These are phyloP conservation scores for Prietella phreatophila DNA, from an alignment of 2,113 vertebrate species.

Conservation along the genomic window DNA sequence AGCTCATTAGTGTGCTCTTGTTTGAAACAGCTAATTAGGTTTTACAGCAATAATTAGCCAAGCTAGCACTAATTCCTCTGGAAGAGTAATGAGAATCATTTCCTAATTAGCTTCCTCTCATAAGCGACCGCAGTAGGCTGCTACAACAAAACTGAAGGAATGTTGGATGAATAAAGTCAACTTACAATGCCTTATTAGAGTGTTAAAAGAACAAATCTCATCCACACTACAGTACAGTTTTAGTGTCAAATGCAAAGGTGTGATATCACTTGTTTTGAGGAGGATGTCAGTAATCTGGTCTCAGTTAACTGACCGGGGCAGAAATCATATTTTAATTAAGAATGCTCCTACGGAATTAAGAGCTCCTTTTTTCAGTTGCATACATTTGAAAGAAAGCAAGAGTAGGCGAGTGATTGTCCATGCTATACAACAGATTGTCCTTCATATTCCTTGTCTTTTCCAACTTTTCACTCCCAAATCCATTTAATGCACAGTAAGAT, in stretches of 20 bases:
- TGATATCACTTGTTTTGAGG: neutral
- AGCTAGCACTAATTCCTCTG: conserved; percentile 97
- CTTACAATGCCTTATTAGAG: conserved; percentile 74
- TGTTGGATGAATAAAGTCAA: conserved; percentile 64
- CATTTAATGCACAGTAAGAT: conserved; percentile 77
- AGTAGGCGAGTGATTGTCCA: neutral
- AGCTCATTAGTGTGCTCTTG: conserved; percentile 97
- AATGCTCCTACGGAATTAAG: neutral
- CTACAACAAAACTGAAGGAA: conserved; percentile 73
- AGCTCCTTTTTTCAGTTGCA: neutral
- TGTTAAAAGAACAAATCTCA: conserved; percentile 77
- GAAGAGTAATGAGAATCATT: conserved; percentile 98
- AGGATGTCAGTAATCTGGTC: neutral
- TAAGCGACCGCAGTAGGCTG: conserved; percentile 79
- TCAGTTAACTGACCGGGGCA: neutral
- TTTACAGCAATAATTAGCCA: conserved; percentile 99
- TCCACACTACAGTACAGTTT: conserved; percentile 47
- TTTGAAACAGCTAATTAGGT: conserved; percentile 99
- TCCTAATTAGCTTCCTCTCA: conserved; percentile 98
- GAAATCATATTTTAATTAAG: conserved; percentile 7
- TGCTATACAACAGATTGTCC: neutral
- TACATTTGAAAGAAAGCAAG: neutral
- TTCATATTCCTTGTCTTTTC: conserved; percentile 21
- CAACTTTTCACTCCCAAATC: conserved; percentile 20
- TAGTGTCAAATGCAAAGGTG: neutral